Evolutionary conservation across 2,113 vertebrate species (phyloP).

Genomic region (Prunella fulvescens): DNA sequence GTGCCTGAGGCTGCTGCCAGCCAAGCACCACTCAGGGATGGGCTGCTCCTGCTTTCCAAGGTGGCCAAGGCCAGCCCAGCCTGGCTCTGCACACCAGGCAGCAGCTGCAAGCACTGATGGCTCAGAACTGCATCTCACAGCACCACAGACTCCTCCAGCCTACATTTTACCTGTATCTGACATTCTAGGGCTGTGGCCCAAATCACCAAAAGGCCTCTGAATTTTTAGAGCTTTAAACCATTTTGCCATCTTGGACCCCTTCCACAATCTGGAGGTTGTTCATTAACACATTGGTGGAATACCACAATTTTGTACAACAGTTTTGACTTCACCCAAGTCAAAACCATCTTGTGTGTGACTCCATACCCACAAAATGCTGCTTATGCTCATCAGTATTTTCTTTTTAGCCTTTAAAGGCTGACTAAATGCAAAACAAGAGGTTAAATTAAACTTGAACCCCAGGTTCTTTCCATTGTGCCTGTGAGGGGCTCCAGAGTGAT

Average conservation of each 20-base stretch:
- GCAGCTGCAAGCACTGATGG: background rate
- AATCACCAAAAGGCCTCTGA: background rate
- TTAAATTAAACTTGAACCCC: background rate
- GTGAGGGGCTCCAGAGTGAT: background rate
- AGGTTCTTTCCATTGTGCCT: background rate
- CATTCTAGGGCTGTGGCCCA: background rate
- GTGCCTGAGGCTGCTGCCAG: background rate
- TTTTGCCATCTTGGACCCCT: background rate
- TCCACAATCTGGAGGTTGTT: background rate
- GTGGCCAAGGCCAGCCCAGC: background rate
- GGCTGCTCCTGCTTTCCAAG: background rate
- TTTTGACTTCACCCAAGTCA: background rate
- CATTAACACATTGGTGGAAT: background rate
- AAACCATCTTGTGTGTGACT: background rate
- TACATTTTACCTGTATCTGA: accelerated
- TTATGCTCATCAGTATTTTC: background rate
- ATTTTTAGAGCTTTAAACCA: background rate
- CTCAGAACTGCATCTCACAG: background rate
- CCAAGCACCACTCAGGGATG: background rate
- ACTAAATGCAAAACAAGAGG: background rate
- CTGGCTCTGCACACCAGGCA: background rate
- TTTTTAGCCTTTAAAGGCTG: background rate
- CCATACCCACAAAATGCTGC: background rate
- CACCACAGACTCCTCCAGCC: background rate
- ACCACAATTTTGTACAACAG: background rate